Base-by-base conservation (phyloP, 1,140 invertebrate genomes). In the Argopecten irradians region DNA sequence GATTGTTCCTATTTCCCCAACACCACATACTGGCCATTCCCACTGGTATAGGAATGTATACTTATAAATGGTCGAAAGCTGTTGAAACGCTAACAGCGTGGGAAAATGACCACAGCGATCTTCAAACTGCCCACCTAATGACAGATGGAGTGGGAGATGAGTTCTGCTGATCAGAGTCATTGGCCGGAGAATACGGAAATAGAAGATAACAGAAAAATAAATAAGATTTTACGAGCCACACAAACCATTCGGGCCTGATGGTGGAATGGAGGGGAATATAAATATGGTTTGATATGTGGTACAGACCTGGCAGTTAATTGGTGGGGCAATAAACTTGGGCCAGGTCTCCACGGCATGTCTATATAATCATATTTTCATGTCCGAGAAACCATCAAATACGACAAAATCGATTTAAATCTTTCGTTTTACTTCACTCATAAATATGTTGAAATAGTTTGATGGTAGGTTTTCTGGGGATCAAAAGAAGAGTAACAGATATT, bases 131-230 rank as follows among this genome's bases (percentile, higher is more conserved):
- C 55, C 55, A 28, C 55, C 55, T 71, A 71, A 28, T 71, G 55
- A 71, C 55, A 71, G 55, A 71, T 71, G 55, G 22, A 71, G 55
- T 5, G 55, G 43, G 55, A 28, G 55, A 28, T 71, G 55, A 71
- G 55, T 28, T 8, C 55, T 71, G 55, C 5, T 71, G 55, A n/a
- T 28, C 55, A 71, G 28, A 71, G 55, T 71, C 55, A 71, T 71
- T 71, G 55, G 55, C 55, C 55, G n/a, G 55, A 71, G 55, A 71
- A 71, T 71, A 71, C 8, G 28, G 55, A 71, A 71, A 71, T 71
- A n/a, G n/a, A 71, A 71, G 55, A 71, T 71, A 71, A 71, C 55
- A 71, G n/a, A 71, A 71, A 71, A 16, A 71, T 71, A 71, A 71
- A 71, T 71, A 71, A 71, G 22, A 71, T 28, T 71, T 71, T 71